Percentiles rank a stretch among this genome's conserved stretches.
These are phyloP conservation scores for Spinus olivaceus DNA, from an alignment of 2,797 vertebrate species.

Conservation along the genomic window DNA sequence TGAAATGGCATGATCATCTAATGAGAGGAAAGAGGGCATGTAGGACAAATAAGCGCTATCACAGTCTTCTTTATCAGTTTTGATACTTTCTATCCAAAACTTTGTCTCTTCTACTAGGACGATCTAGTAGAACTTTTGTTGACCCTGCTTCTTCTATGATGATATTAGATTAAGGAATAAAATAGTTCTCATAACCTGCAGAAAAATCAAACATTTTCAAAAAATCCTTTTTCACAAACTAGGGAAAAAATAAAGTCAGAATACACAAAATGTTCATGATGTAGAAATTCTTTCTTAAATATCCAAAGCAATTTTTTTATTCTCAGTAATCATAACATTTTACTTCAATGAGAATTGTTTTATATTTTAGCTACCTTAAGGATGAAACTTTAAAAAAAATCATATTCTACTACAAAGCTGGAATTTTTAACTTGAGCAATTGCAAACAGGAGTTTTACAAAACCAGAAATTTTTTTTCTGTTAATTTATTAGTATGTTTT, in stretches of 20 bases:
- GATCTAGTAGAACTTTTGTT: neutral
- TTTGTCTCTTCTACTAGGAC: neutral
- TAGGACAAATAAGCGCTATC: neutral
- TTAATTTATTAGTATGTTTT: neutral
- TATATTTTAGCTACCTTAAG: neutral
- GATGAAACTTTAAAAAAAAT: neutral
- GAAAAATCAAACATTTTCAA: neutral
- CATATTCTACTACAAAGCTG: neutral
- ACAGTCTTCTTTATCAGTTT: neutral
- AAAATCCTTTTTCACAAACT: neutral
- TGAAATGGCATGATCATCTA: neutral
- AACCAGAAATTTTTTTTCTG: neutral
- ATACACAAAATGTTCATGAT: neutral
- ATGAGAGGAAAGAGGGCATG: neutral
- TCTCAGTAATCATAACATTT: neutral
- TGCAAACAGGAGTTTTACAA: neutral
- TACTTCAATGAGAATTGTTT: neutral
- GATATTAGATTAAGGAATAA: neutral
- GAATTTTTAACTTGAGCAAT: neutral
- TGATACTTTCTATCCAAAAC: neutral
- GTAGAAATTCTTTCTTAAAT: neutral
- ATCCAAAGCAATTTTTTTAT: neutral
- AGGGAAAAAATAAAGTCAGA: neutral
- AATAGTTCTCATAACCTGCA: neutral
- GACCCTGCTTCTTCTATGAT: neutral